Percentiles rank a stretch among this genome's conserved stretches.
Evolutionary conservation across 2,797 vertebrate species (phyloP).

Genomic region (Lateolabrax maculatus): DNA sequence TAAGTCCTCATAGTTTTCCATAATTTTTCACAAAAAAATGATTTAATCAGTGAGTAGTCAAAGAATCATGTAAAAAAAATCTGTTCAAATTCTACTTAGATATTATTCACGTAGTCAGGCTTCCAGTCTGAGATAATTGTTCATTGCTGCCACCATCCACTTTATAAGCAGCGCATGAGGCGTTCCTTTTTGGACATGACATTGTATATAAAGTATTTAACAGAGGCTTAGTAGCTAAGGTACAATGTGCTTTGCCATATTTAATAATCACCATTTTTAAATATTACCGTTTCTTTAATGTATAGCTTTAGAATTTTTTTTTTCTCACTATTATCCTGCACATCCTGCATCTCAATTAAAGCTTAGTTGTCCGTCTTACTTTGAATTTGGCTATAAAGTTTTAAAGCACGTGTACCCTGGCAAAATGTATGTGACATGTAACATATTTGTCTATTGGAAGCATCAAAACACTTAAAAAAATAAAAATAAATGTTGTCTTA

Average conservation of each 20-base stretch:
- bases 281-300: no score
- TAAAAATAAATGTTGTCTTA: background rate
- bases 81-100: background rate
- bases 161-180: background rate
- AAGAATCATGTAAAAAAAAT: constrained; percentile 1
- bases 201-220: background rate
- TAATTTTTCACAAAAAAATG: background rate
- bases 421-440: background rate
- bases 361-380: background rate
- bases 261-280: no score
- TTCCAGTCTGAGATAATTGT: background rate
- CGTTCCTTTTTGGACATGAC: background rate
- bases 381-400: background rate
- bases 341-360: background rate
- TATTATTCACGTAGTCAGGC: background rate
- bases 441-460: background rate
- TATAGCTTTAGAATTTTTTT: no score
- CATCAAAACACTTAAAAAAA: background rate
- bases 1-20: background rate
- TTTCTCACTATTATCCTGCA: background rate
- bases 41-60: background rate
- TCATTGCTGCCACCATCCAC: background rate
- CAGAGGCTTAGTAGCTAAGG: no score
- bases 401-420: background rate
- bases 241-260: no score